These are phyloP conservation scores for Pelodiscus sinensis DNA, from an alignment of 2,113 vertebrate genomes.

Conservation along the genomic window DNA sequence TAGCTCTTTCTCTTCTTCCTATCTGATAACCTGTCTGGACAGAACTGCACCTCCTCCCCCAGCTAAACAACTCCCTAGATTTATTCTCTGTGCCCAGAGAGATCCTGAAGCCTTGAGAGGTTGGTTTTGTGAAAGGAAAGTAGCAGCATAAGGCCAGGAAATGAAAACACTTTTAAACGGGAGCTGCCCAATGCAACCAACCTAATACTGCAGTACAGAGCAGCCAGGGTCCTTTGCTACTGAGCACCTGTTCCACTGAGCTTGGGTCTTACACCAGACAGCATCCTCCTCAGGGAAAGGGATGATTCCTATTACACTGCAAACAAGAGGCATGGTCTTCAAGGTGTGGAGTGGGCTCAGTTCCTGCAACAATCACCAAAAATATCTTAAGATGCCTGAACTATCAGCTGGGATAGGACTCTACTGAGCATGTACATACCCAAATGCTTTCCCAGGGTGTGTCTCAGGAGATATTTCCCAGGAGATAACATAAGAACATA, in stretches of 20 bases:
- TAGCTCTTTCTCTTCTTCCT: not conserved
- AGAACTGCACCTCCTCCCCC: not conserved
- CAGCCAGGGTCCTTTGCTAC: not conserved
- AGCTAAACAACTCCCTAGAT: not conserved
- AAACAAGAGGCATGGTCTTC: not conserved
- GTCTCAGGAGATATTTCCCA: not conserved
- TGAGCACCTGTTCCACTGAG: not conserved
- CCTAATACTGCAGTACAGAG: conserved; percentile 59
- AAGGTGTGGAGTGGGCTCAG: not conserved
- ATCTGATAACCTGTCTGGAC: fast-evolving
- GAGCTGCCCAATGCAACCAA: not conserved
- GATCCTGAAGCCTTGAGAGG: not conserved
- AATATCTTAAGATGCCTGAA: not conserved
- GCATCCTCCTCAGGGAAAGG: not conserved
- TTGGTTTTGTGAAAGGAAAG: not conserved
- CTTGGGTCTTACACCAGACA: not conserved
- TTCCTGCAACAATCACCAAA: not conserved
- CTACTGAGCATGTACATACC: not conserved
- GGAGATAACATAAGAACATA: too few species aligned
- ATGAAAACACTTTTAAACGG: conserved; percentile 11
- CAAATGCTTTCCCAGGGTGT: not conserved
- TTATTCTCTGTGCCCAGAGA: too few species aligned
- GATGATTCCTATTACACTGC: not conserved
- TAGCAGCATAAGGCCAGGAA: conserved; percentile 23
- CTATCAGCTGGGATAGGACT: not conserved